A percentile compares a stretch with the other conserved stretches of the same genome.
Evolutionary conservation across 2,113 vertebrate species (phyloP).

Genomic region (Spea multiplicata): DNA sequence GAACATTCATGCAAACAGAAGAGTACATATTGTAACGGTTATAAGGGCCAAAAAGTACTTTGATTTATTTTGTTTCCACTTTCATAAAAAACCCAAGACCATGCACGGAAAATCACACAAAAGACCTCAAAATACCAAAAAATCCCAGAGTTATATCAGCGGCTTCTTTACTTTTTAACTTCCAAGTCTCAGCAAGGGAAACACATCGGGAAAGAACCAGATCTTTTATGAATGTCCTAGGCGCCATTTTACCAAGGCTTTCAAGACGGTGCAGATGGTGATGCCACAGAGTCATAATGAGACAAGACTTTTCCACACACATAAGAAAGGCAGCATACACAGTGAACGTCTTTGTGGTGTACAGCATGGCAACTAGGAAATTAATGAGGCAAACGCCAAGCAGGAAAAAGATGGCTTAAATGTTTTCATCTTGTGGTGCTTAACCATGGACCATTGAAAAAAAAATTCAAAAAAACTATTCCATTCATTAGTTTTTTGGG

Average conservation of each 20-base stretch:
- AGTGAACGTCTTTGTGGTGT: too few species aligned
- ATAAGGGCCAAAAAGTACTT: constrained; percentile 7
- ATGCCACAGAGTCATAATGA: too few species aligned
- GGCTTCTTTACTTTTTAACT: background rate
- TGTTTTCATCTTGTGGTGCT: too few species aligned
- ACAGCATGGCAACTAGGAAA: too few species aligned
- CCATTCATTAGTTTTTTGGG: too few species aligned
- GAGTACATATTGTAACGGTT: constrained; percentile 6
- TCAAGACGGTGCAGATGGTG: too few species aligned
- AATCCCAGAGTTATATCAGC: background rate
- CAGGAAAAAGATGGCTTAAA: too few species aligned
- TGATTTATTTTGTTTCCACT: constrained; percentile 19
- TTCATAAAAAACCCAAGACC: constrained; percentile 11
- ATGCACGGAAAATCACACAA: constrained; percentile 5
- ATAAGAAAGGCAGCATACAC: too few species aligned
- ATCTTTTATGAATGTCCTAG: background rate
- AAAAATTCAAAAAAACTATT: too few species aligned
- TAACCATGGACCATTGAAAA: too few species aligned
- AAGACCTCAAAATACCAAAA: background rate
- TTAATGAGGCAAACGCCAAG: too few species aligned
- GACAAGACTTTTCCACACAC: too few species aligned
- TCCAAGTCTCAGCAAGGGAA: background rate
- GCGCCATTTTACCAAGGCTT: background rate
- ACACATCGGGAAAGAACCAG: background rate
- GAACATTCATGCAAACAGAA: constrained; percentile 23